Base-by-base conservation (phyloP, 2,888 invertebrate genomes). In the Cantharis flavilabris region DNA sequence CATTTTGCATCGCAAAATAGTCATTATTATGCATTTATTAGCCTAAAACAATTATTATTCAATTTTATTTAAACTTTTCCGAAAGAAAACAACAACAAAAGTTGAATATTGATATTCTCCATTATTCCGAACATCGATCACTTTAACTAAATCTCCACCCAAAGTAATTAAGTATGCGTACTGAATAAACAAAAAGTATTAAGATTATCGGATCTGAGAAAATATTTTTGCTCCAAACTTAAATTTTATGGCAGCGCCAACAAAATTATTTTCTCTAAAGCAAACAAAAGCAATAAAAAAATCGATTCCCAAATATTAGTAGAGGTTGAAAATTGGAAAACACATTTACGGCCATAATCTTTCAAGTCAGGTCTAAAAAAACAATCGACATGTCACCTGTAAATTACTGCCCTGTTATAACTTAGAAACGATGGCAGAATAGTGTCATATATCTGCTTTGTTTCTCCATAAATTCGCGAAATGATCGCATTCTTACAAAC, bases 361-460 rank as follows among this genome's bases (percentile, higher is more conserved):
- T 83, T 83, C 86, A 82, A 84, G 85, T 86, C 87, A 86, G 86
- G 87, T 87, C 85, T 84, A 79, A 79, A 74, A 49, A 83, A 79
- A 83, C 86, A 85, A 86, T 86, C 83, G 84, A 83, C 83, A 80
- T 86, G 86, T 87, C 86, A 86, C 86, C 85, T 83, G 79, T 81
- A 83, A 85, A 80, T 79, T 83, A 85, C 82, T 76, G 81, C 83
- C 78, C 81, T 80, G 81, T 83, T 83, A 84, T 83, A 84, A 84
- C 82, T 83, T 83, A 83, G 82, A 62, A 33, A 80, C 80, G 83
- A 83, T 82, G 79, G 80, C 80, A 69, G 82, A 85, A 85, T 83
- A 80, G 83, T 80, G 81, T 81, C 83, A 85, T 88, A 87, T 85
- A 86, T 87, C 84, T 82, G 82, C 81, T 83, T 84, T 84, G 83